Conservation (phyloP, 2,888 invertebrate species). For the Pristionchus japonicus region DNA sequence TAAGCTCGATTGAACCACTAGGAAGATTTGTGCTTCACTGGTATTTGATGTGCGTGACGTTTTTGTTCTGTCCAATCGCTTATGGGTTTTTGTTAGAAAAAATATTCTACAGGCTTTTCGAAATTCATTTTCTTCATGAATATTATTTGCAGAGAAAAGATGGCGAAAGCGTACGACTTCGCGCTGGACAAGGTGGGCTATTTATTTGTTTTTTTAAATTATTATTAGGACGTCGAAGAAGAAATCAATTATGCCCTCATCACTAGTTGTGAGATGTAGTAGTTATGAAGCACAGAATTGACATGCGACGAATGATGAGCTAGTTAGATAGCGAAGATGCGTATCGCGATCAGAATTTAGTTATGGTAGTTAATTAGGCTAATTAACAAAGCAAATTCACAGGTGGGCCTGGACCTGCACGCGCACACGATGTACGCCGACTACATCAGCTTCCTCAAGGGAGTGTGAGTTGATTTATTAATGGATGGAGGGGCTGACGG, state of each 20-base stretch:
- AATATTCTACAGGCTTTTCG: no score
- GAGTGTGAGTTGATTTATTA: conserved; percentile 74
- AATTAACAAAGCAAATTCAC: not conserved
- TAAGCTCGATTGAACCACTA: not conserved
- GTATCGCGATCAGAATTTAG: no score
- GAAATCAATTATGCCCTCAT: no score
- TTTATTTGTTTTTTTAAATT: not conserved
- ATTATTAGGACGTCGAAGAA: no score
- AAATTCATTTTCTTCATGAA: not conserved
- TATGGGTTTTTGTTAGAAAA: no score
- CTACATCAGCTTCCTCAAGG: conserved; percentile 91
- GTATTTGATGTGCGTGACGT: not conserved
- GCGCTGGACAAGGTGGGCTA: conserved; percentile 91
- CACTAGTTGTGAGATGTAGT: no score
- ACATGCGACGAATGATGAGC: no score
- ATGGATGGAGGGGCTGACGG: no score
- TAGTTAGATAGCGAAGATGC: no score
- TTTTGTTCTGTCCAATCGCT: not conserved
- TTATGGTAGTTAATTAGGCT: not conserved
- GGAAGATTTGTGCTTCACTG: not conserved
- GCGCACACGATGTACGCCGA: conserved; percentile 98
- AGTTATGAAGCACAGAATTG: no score
- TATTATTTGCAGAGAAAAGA: conserved; percentile 87
- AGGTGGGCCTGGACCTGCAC: conserved; percentile 91
- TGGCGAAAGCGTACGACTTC: conserved; percentile 99